Base-by-base conservation (phyloP, 2,797 vertebrate genomes). In the Psittacula derbiana region DNA sequence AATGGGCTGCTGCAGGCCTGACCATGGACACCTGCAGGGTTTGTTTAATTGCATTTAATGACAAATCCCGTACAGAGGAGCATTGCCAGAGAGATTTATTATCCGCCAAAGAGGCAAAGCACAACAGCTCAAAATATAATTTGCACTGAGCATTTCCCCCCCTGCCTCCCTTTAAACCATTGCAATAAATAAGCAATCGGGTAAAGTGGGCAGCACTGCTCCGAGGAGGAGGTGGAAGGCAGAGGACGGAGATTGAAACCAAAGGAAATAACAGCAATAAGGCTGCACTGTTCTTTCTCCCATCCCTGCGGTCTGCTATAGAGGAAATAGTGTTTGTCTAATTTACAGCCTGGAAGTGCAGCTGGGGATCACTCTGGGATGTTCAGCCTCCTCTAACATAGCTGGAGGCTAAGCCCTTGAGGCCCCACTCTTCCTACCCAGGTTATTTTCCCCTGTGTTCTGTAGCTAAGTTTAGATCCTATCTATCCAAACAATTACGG, bases 11-110 rank as follows among this genome's bases (percentile, higher is more conserved):
- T 96, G 95, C 95, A 95, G 96, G 96, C 95, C 95, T 93, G 95
- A 96, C 84, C 96, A 91, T 47, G 95, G 96, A 96, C 96, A 96
- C 96, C 96, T 96, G 96, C 96, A 95, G 94, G 95, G 92, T 95
- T 96, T 95, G 95, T 96, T 97, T 97, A 97, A 97, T 97, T 97
- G 96, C 96, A 97, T 97, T 97, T 96, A 97, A 96, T 96, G 96
- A 97, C 96, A 96, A 96, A 96, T 95, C 96, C 96, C 93, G 95
- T 96, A 95, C 84, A 79, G 95, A 95, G 93, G 88, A 93, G 93
- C 94, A 92, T 79, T 92, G 96, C 96, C 93, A 87, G 96, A 95
- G 93, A 96, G 95, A 96, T 97, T 95, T 97, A 97, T 96, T 95
- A 95, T 95, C 96, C 28, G 1, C 94, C 93, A 86, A 96, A 95